Base-by-base conservation (phyloP, 35 echinoderm and acorn worm species). In the Stichopus chloronotus region DNA sequence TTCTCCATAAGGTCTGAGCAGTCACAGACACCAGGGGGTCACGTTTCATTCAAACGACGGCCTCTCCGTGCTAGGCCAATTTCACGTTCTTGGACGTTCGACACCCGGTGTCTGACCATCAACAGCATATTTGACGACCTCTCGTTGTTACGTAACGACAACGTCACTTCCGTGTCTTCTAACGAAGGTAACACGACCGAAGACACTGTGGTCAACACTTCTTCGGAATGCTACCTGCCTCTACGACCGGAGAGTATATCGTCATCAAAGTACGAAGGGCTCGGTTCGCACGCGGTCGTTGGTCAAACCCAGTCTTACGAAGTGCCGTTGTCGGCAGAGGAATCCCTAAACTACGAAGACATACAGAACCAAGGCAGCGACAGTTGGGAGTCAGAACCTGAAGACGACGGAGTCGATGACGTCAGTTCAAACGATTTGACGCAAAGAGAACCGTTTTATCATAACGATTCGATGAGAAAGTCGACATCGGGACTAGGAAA, bases 181-280 rank as follows among this genome's bases (percentile, higher is more conserved):
- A 55, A 24, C 8, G 80, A 83, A 83, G 86, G 86, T 8, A 88
- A 88, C 43, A 25, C 58, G 13, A 88, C 86, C 5, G 86, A 88
- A 25, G 86, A 63, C 19, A 88, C 86, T 88, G 86, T 88, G n/a
- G 43, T 88, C 86, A 88, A 60, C 5, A 88, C 86, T 5, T 65
- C 13, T 30, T 56, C 65, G 24, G 72, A 78, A 11, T 57, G 65
- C 65, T 78, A 91, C 65, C 4, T 91, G 22, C 72, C 65, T 55
- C 25, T 78, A 54, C 12, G 25, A 78, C 53, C 88, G 21, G 23
- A 76, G 3, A 91, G 88, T 72, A 56, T 91, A 5, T 72, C 88
- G 10, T 91, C 88, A 7, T 76, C 72, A 65, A 91, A 91, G 22
- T 91, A 91, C 60, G 88, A 91, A 56, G 88, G 88, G 43, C 88